These are phyloP conservation scores for Leptinotarsa undecemlineata DNA, from an alignment of 1,140 invertebrate genomes.

Conservation along the genomic window DNA sequence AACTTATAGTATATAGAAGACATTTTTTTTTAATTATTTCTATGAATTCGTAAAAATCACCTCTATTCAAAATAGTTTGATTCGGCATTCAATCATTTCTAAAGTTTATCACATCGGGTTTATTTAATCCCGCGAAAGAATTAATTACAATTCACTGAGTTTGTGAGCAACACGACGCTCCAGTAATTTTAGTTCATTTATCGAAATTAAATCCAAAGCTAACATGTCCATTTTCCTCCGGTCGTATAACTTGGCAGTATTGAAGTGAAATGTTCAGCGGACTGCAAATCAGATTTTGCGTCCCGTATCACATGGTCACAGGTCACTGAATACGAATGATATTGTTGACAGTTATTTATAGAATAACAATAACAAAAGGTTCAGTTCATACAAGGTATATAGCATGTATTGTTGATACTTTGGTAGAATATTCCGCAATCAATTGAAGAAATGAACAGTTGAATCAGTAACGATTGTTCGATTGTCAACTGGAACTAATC, in stretches of 20 bases:
- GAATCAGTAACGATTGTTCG: too few species aligned
- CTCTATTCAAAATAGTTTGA: too few species aligned
- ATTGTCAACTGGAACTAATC: too few species aligned
- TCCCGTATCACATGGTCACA: not conserved
- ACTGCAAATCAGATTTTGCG: slow-evolving; percentile 5
- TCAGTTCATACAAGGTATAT: too few species aligned
- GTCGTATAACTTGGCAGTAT: not conserved
- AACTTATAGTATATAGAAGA: too few species aligned
- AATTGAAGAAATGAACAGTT: too few species aligned
- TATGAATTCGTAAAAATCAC: too few species aligned
- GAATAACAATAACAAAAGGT: not conserved
- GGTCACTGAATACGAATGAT: not conserved
- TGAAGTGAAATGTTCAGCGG: not conserved
- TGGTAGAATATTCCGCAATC: too few species aligned
- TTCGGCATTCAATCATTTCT: too few species aligned
- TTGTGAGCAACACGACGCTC: not conserved
- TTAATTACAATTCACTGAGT: not conserved
- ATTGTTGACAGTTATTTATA: not conserved
- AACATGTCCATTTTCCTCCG: slow-evolving; percentile 4
- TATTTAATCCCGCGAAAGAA: not conserved
- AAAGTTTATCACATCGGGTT: too few species aligned
- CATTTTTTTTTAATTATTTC: too few species aligned
- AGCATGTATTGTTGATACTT: too few species aligned
- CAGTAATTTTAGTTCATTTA: not conserved
- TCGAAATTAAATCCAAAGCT: slow-evolving; percentile 3